A percentile compares a stretch with the other conserved stretches of the same genome.
phyloP scores from a whole-genome alignment of 2,888 invertebrate genomes.

The Digitonthophagus gazella region DNA sequence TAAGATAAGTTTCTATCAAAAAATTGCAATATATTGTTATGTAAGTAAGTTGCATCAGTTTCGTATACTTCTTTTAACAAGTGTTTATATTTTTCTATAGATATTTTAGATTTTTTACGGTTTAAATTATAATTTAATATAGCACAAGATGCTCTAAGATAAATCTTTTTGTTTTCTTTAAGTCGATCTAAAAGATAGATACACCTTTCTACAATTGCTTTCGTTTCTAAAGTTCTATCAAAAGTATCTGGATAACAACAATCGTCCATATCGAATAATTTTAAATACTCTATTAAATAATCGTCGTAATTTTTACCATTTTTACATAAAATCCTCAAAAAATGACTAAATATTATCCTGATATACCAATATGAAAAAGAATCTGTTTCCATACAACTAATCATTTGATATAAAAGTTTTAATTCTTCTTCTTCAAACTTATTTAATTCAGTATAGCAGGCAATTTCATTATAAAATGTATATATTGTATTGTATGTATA shows the following conservation, averaged over 20 bases:
- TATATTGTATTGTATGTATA: not conserved
- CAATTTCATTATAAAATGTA: not conserved
- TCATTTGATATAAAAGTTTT: not conserved
- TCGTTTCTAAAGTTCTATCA: too few species aligned
- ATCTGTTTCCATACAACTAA: not conserved
- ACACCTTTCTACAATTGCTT: not conserved
- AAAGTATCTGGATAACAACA: not conserved
- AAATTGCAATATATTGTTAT: not conserved
- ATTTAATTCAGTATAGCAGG: not conserved
- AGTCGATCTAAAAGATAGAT: not conserved
- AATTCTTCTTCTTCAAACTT: not conserved
- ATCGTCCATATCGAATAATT: not conserved
- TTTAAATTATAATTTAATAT: not conserved
- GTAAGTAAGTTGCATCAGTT: not conserved
- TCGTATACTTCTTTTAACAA: not conserved
- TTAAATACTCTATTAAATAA: not conserved
- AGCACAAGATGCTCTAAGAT: not conserved
- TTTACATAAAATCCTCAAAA: not conserved
- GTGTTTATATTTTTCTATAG: not conserved
- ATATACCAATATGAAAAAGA: not conserved
- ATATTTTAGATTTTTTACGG: not conserved
- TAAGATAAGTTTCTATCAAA: too few species aligned
- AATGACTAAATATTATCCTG: not conserved
- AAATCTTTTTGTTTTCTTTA: not conserved
- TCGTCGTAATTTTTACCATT: not conserved